A percentile compares a stretch with the other conserved stretches of the same genome.
phyloP scores from a whole-genome alignment of 2,888 invertebrate species.

The Crioceris asparagi region DNA sequence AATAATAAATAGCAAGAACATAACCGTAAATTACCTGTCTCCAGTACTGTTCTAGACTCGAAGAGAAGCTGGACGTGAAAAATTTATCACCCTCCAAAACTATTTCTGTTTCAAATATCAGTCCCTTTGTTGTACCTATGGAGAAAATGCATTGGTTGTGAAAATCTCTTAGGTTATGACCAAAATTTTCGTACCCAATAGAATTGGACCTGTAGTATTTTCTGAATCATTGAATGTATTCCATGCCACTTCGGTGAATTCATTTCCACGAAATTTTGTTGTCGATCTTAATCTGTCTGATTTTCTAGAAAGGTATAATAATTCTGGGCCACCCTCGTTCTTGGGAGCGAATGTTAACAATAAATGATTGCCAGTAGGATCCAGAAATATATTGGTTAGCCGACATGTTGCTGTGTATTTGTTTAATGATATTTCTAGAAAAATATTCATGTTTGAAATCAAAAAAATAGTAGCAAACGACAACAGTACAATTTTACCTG shows the following conservation, averaged over 20 bases:
- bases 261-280: conserved; percentile 60
- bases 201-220: conserved; percentile 66
- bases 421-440: conserved; percentile 62
- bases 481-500: conserved; percentile 45
- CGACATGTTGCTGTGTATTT: conserved; percentile 52
- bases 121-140: conserved; percentile 74
- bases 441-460: too few relatives aligned
- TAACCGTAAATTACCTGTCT: conserved; percentile 58
- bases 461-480: too few relatives aligned
- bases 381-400: conserved; percentile 62
- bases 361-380: conserved; percentile 79
- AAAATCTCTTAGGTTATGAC: too few relatives aligned
- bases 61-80: conserved; percentile 53
- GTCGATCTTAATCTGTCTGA: conserved; percentile 60
- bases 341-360: conserved; percentile 62
- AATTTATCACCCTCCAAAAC: conserved; percentile 71
- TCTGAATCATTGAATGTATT: conserved; percentile 63
- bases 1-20: not conserved
- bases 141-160: not conserved
- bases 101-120: conserved; percentile 84
- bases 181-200: conserved; percentile 43
- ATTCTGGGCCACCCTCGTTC: conserved; percentile 52
- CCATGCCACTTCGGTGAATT: conserved; percentile 88
- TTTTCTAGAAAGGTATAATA: conserved; percentile 70
- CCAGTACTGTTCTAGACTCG: conserved; percentile 60